These are phyloP conservation scores for Petrophora chlorosata DNA, from an alignment of 2,888 invertebrate genomes.

Conservation along the genomic window DNA sequence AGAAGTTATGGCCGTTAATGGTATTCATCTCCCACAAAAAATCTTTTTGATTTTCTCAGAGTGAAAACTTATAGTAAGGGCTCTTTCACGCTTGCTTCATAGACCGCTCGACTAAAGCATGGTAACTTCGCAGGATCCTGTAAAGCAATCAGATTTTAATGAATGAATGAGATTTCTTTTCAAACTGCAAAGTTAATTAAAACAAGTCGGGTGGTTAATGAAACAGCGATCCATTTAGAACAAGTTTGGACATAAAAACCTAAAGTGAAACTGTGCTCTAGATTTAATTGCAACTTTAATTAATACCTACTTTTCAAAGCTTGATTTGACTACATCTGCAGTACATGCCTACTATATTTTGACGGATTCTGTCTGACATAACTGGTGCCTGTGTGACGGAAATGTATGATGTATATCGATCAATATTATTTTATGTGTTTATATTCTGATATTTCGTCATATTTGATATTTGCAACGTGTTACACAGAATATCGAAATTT, in stretches of 20 bases:
- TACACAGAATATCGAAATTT: too few relatives aligned
- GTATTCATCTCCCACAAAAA: too few relatives aligned
- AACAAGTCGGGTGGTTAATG: slow-evolving; percentile 14
- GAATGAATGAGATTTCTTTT: slow-evolving; percentile 27
- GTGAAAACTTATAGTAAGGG: slow-evolving; percentile 4
- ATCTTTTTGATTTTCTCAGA: too few relatives aligned
- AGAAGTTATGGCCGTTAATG: too few relatives aligned
- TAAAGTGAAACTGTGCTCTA: background rate
- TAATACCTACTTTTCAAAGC: background rate
- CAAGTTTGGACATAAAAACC: slow-evolving; percentile 2
- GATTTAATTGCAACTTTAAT: background rate
- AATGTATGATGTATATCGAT: too few relatives aligned
- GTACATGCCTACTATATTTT: too few relatives aligned
- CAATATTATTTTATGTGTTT: too few relatives aligned
- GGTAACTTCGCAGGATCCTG: slow-evolving; percentile 13
- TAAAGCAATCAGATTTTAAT: slow-evolving; percentile 23
- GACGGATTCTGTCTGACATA: too few relatives aligned
- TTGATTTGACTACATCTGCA: too few relatives aligned
- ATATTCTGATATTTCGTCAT: too few relatives aligned
- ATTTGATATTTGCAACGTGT: too few relatives aligned
- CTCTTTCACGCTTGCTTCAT: slow-evolving; percentile 39
- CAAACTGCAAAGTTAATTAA: slow-evolving; percentile 27
- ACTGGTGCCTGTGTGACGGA: too few relatives aligned
- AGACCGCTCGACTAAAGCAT: slow-evolving; percentile 13
- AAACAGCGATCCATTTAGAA: slow-evolving; percentile 10